Percentiles rank a stretch among this genome's conserved stretches.
These are phyloP conservation scores for Hymenopus coronatus DNA, from an alignment of 2,888 invertebrate species.

Conservation along the genomic window DNA sequence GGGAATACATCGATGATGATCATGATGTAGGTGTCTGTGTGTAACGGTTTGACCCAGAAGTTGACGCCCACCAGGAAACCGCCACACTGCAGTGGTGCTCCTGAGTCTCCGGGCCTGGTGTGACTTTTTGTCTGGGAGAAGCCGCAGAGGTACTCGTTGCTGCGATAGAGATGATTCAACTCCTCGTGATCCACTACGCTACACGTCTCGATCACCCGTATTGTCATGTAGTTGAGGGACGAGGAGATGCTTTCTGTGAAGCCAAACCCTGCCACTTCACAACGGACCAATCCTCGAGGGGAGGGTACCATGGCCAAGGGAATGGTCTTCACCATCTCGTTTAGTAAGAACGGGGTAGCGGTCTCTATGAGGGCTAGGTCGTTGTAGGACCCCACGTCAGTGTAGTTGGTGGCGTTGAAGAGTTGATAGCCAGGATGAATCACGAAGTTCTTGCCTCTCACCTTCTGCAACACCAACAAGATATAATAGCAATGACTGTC, in stretches of 20 bases:
- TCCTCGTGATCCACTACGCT: neutral
- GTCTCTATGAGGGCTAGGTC: neutral
- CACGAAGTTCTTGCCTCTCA: neutral
- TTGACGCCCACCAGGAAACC: neutral
- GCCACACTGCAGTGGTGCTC: neutral
- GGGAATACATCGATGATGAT: neutral
- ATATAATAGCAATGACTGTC: too few species aligned
- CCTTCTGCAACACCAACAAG: neutral
- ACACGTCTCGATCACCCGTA: neutral
- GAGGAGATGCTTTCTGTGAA: neutral
- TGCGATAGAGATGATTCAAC: neutral
- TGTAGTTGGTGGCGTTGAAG: neutral
- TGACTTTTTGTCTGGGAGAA: neutral
- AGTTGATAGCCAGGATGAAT: neutral
- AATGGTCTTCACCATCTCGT: neutral
- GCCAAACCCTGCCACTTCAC: neutral
- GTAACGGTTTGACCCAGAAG: neutral
- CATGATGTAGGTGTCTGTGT: neutral
- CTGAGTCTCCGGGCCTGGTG: neutral
- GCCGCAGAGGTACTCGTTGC: neutral
- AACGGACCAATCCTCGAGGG: neutral
- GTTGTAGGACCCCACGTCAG: neutral
- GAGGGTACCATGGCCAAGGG: neutral
- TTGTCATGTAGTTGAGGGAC: neutral
- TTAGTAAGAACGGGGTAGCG: neutral